Evolutionary conservation across 2,888 invertebrate species (phyloP).

Genomic region (Chydorus sphaericus): DNA sequence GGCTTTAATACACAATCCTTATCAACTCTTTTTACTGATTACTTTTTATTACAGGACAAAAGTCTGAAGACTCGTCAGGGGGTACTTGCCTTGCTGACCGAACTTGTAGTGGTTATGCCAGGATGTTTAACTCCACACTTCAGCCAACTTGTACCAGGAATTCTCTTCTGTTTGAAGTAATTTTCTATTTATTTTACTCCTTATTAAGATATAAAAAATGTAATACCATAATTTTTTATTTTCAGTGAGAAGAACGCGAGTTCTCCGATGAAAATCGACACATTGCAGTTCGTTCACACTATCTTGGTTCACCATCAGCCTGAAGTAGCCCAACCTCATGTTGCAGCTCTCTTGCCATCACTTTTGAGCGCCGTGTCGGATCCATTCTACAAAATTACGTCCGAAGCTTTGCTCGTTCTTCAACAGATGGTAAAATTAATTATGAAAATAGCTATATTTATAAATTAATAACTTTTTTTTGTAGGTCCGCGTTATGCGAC

Average conservation of each 20-base stretch:
- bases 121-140: conserved; percentile 40
- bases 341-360: conserved; percentile 61
- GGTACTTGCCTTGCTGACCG: conserved; percentile 77
- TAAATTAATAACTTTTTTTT: background rate
- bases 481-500: conserved; percentile 10
- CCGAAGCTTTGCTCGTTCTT: conserved; percentile 82
- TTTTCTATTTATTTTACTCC: conserved; percentile 15
- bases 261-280: conserved; percentile 96
- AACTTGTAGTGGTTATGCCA: conserved; percentile 74
- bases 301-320: conserved; percentile 64
- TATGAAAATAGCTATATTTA: background rate
- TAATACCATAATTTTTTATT: conserved; percentile 7
- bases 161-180: conserved; percentile 64
- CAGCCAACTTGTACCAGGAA: conserved; percentile 69
- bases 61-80: conserved; percentile 80
- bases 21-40: background rate
- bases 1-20: background rate
- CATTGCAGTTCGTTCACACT: conserved; percentile 77
- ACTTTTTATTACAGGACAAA: conserved; percentile 48
- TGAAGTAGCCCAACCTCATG: conserved; percentile 63
- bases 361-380: conserved; percentile 82
- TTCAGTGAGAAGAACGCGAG: conserved; percentile 76
- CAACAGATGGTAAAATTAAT: conserved; percentile 91
- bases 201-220: conserved; percentile 3
- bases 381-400: conserved; percentile 96